phyloP scores from a whole-genome alignment of 1,140 invertebrate genomes.

The Oedothorax gibbosus region DNA sequence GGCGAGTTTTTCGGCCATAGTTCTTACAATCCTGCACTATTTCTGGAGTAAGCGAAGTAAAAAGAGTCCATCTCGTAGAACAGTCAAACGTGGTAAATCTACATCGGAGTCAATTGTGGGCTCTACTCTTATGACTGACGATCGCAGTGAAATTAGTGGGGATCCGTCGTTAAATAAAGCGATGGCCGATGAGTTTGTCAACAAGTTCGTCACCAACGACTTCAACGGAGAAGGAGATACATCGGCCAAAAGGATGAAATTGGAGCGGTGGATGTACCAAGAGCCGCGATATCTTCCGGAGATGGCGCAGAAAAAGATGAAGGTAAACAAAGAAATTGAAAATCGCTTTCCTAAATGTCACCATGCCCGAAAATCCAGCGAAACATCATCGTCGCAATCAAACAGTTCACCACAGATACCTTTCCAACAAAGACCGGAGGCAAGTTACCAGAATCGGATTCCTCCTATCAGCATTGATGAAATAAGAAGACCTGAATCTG shows the following conservation, averaged over 20 bases:
- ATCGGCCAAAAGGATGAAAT: constrained; percentile 24
- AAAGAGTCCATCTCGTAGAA: not conserved
- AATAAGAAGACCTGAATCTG: no score
- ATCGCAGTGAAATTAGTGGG: not conserved
- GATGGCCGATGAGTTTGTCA: not conserved
- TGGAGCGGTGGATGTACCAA: constrained; percentile 28
- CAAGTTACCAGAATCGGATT: no score
- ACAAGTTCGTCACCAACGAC: not conserved
- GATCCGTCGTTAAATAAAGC: not conserved
- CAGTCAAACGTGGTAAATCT: not conserved
- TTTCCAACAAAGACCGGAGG: no score
- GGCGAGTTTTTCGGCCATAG: not conserved
- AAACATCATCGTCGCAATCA: no score
- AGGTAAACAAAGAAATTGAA: not conserved
- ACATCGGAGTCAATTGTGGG: not conserved
- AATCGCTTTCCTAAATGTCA: not conserved
- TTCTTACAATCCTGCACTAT: not conserved
- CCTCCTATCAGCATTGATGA: no score
- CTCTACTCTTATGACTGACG: not conserved
- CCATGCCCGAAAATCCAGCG: no score
- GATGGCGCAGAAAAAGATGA: not conserved
- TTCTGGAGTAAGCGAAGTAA: not conserved
- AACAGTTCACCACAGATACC: no score
- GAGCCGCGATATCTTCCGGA: not conserved
- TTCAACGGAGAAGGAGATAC: constrained; percentile 24